Percentiles rank a stretch among this genome's conserved stretches.
phyloP scores from a whole-genome alignment of 2,888 invertebrate species.

The Candidula unifasciata region DNA sequence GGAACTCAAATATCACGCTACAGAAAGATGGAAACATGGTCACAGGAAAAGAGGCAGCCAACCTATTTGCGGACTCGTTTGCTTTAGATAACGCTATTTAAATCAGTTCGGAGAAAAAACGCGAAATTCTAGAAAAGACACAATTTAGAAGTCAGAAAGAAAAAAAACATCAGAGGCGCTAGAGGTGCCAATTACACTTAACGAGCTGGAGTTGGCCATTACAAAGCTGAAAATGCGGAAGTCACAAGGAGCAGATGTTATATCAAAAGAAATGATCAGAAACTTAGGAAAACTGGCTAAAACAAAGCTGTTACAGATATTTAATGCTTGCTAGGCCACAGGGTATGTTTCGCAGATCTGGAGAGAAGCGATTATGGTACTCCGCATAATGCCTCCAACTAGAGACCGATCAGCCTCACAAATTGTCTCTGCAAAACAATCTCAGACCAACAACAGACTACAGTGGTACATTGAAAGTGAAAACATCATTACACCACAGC shows the following conservation, averaged over 20 bases:
- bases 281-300: too few relatives aligned
- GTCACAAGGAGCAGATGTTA: neutral
- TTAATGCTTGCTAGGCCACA: too few relatives aligned
- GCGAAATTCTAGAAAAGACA: neutral
- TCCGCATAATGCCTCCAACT: too few relatives aligned
- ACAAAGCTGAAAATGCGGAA: neutral
- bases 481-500: too few relatives aligned
- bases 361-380: too few relatives aligned
- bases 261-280: neutral
- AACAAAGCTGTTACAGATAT: too few relatives aligned
- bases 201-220: neutral
- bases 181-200: neutral
- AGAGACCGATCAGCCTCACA: too few relatives aligned
- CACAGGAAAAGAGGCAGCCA: neutral
- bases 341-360: too few relatives aligned
- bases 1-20: neutral
- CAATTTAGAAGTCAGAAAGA: neutral
- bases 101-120: neutral
- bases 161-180: neutral
- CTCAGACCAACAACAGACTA: too few relatives aligned
- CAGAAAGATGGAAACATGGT: neutral
- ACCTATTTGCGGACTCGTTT: neutral
- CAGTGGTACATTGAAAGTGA: too few relatives aligned
- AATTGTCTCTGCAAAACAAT: too few relatives aligned
- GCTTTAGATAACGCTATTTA: neutral